A percentile compares a stretch with the other conserved stretches of the same genome.
These are phyloP conservation scores for Nansenia antarctica DNA, from an alignment of 2,113 vertebrate genomes.

Conservation along the genomic window DNA sequence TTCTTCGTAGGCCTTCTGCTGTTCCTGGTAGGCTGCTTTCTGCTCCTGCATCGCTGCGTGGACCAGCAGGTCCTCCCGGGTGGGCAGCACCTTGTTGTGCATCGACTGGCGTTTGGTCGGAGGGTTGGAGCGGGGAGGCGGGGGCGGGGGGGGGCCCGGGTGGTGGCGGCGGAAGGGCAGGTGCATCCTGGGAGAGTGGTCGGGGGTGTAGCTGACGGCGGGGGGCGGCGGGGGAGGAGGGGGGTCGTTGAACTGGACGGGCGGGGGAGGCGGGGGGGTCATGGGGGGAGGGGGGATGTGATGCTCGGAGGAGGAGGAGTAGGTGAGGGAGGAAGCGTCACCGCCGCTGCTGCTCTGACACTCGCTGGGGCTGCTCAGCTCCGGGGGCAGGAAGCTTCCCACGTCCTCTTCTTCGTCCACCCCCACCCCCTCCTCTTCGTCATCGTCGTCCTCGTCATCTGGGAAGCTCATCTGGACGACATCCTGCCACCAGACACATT, in stretches of 20 bases:
- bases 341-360: slow-evolving; percentile 87
- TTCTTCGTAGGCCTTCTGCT: slow-evolving; percentile 1
- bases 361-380: slow-evolving; percentile 91
- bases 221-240: slow-evolving; percentile 49
- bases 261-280: slow-evolving; percentile 85
- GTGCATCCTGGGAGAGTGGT: slow-evolving; percentile 65
- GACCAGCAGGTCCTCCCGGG: slow-evolving; percentile 68
- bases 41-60: slow-evolving; percentile 65
- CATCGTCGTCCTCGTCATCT: slow-evolving; percentile 81
- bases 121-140: slow-evolving; percentile 74
- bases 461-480: slow-evolving; percentile 91
- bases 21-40: slow-evolving; percentile 7
- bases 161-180: slow-evolving; percentile 75
- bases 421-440: slow-evolving; percentile 64
- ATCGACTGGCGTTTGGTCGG: slow-evolving; percentile 74
- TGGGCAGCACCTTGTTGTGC: slow-evolving; percentile 74
- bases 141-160: slow-evolving; percentile 77
- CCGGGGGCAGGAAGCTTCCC: slow-evolving; percentile 83
- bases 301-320: slow-evolving; percentile 92
- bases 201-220: slow-evolving; percentile 33
- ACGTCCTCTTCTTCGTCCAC: slow-evolving; percentile 78
- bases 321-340: slow-evolving; percentile 92
- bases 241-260: slow-evolving; percentile 83
- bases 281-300: slow-evolving; percentile 85
- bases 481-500: slow-evolving; percentile 68